Conservation (phyloP, 2,113 vertebrate genomes). For the Psilopsiagon aurifrons region DNA sequence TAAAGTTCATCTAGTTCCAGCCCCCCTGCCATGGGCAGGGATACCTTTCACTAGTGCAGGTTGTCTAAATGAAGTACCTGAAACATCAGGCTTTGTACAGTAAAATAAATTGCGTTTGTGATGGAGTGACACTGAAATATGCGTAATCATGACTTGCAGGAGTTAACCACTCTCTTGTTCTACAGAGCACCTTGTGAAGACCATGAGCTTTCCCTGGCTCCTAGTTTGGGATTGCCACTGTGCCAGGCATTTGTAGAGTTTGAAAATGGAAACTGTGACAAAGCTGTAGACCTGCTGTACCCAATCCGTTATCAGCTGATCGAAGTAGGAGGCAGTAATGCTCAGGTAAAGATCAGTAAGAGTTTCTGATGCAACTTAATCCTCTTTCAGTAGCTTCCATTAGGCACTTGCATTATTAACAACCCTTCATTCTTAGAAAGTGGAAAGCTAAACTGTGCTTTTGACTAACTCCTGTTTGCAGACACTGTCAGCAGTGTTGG, state of each 20-base stretch:
- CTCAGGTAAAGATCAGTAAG: constrained; percentile 81
- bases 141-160: background rate
- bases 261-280: constrained; percentile 80
- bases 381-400: background rate
- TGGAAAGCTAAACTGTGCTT: background rate
- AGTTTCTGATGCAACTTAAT: background rate
- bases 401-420: background rate
- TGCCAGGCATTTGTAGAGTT: constrained; percentile 89
- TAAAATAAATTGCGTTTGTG: background rate
- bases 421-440: background rate
- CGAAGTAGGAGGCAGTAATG: constrained; percentile 88
- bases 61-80: background rate
- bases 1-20: background rate
- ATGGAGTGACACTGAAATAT: background rate
- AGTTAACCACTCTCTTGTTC: background rate
- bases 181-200: constrained; percentile 81
- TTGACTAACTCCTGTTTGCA: background rate
- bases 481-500: background rate
- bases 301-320: constrained; percentile 84
- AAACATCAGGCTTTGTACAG: background rate
- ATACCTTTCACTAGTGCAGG: background rate
- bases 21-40: background rate
- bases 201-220: constrained; percentile 79
- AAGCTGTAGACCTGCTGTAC: constrained; percentile 81
- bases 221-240: constrained; percentile 81